Conservation (phyloP, 2,797 vertebrate species). For the Lagorchestes hirsutus region DNA sequence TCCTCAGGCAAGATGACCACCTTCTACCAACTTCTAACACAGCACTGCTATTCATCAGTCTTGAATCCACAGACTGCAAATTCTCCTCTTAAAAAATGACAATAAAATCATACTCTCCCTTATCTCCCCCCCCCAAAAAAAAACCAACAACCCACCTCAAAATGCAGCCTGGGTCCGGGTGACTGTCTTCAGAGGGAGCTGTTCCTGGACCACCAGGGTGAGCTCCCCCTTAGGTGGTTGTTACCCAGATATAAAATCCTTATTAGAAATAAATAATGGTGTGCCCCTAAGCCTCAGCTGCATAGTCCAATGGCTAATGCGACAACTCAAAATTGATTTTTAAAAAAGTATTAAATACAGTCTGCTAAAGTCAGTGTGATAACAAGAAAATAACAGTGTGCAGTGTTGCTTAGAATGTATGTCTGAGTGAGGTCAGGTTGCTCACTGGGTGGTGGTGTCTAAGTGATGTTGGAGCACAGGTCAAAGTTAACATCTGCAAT, state of each 20-base stretch:
- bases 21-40: background rate
- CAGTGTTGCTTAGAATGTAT: background rate
- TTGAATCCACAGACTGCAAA: background rate
- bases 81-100: background rate
- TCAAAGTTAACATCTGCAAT: conserved; percentile 61
- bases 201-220: background rate
- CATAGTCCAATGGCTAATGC: conserved; percentile 44
- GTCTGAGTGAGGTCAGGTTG: background rate
- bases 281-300: background rate
- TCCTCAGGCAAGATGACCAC: background rate
- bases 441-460: background rate
- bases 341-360: conserved; percentile 34
- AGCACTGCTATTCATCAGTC: background rate
- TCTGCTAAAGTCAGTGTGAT: conserved; percentile 6
- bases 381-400: conserved; percentile 1
- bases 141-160: background rate
- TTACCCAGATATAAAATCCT: conserved; percentile 53
- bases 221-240: background rate
- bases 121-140: background rate
- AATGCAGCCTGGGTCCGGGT: background rate
- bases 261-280: conserved; percentile 42
- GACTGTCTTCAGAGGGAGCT: background rate
- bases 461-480: conserved; percentile 4
- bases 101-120: background rate
- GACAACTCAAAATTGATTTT: conserved; percentile 53